Evolutionary conservation across 2,797 vertebrate species (phyloP), one percentile per base, ranked within the genome.

Genomic region (Aphelocoma californica): DNA sequence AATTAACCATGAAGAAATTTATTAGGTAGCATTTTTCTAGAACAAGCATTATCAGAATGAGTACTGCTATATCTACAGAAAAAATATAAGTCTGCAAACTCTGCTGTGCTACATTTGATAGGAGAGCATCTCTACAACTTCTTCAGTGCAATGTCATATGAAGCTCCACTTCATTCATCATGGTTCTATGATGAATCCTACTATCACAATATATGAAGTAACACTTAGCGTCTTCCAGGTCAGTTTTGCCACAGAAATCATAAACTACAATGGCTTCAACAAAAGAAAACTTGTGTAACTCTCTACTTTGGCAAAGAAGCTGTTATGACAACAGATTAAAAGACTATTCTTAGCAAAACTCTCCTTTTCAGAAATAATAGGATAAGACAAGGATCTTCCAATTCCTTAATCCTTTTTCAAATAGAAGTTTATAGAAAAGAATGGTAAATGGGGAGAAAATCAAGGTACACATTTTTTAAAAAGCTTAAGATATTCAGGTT

Each of bases 381-480:
- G 91, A 86, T 91, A 84, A 92, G 26, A 48, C 70, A 91, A 88
- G 48, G 48, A 91, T 93, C 77, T 91, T 88, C 18, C 57, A 81
- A 95, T 69, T 82, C 82, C 60, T 92, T 92, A 93, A 96, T 88
- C 67, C 18, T 70, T 97, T 88, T 73, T 57, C 67, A 93, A 90
- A 88, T 34, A 82, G 70, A 92, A 40, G 62, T 69, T 72, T 72
- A 88, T 8, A 75, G 6, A 75, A 53, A 88, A 69, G 12, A 67
- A 61, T 18, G 28, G 47, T 15, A 78, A 36, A 61, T 31, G 4
- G 32, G 16, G 10, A 56, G 25, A 81, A 88, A 74, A 81, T 20
- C 7, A 86, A 86, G 36, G 32, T 34, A 82, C 31, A 5, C 7
- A 14, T 36, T 78, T 91, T 77, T 75, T 2, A 1, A 71, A 92